Evolutionary conservation across 2,888 invertebrate genomes (phyloP).

Genomic region (Meteorus colon): DNA sequence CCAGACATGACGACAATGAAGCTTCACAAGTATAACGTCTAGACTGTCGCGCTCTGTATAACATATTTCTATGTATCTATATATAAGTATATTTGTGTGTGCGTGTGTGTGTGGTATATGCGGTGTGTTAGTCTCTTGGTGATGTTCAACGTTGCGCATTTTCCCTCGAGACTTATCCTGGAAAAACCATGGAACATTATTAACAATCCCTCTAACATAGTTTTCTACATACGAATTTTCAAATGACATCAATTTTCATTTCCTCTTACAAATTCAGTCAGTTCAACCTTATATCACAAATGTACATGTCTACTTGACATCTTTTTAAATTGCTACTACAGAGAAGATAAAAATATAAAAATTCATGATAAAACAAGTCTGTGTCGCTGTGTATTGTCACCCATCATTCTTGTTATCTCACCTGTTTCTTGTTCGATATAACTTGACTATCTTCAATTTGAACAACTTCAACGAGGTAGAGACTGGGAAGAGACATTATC

Average conservation of each 20-base stretch:
- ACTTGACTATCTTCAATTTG: background rate
- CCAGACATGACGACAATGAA: constrained; percentile 56
- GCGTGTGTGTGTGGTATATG: constrained; percentile 24
- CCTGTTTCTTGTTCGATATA: background rate
- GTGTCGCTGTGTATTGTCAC: background rate
- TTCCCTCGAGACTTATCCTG: constrained; percentile 55
- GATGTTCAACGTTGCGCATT: constrained; percentile 32
- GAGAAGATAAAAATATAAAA: background rate
- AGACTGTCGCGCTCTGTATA: constrained; percentile 16
- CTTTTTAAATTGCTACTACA: background rate
- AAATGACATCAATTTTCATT: background rate
- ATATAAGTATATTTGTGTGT: background rate
- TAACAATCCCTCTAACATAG: constrained; percentile 45
- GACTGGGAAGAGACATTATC: constrained; percentile 26
- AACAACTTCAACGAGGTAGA: constrained; percentile 5
- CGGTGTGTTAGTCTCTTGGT: background rate
- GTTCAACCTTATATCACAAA: too few species aligned
- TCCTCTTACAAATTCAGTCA: background rate
- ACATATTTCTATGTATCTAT: background rate
- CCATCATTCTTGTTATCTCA: background rate
- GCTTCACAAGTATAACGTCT: constrained; percentile 56
- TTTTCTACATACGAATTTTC: constrained; percentile 10
- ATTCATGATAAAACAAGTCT: background rate
- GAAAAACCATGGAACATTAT: constrained; percentile 60
- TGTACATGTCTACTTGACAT: background rate